Evolutionary conservation across 1,140 invertebrate genomes (phyloP).

Genomic region (Papilio machaon): DNA sequence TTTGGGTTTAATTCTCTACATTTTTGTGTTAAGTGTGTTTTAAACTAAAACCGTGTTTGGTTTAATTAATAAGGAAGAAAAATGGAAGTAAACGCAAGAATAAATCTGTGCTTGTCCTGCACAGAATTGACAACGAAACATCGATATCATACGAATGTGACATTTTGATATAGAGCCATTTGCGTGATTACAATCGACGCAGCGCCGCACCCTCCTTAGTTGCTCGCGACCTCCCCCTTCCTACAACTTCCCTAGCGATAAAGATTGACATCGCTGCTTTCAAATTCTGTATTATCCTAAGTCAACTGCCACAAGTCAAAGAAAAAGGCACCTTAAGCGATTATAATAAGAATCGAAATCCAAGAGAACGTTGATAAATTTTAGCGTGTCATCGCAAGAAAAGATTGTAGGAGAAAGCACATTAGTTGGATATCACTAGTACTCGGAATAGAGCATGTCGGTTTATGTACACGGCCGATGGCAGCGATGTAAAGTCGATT

Average conservation of each 20-base stretch:
- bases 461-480: slow-evolving; percentile 67
- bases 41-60: background rate
- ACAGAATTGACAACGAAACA: slow-evolving; percentile 74
- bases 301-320: slow-evolving; percentile 51
- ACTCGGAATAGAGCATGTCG: slow-evolving; percentile 75
- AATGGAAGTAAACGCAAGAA: slow-evolving; percentile 4
- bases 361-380: slow-evolving; percentile 46
- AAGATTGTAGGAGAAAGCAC: slow-evolving; percentile 79
- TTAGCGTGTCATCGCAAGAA: slow-evolving; percentile 78
- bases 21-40: background rate
- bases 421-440: slow-evolving; percentile 79
- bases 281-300: slow-evolving; percentile 77
- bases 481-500: slow-evolving; percentile 70
- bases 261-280: slow-evolving; percentile 78
- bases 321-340: slow-evolving; percentile 58
- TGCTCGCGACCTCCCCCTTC: slow-evolving; percentile 62
- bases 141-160: slow-evolving; percentile 77
- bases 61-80: background rate
- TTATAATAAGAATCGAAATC: slow-evolving; percentile 53
- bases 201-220: slow-evolving; percentile 72
- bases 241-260: slow-evolving; percentile 78
- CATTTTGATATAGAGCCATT: slow-evolving; percentile 81
- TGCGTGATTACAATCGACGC: slow-evolving; percentile 81
- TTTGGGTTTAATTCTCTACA: slow-evolving; percentile 16
- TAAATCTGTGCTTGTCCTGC: slow-evolving; percentile 39